A percentile compares a stretch with the other conserved stretches of the same genome.
phyloP scores from a whole-genome alignment of 2,797 vertebrate genomes.

The Halcyon badia region DNA sequence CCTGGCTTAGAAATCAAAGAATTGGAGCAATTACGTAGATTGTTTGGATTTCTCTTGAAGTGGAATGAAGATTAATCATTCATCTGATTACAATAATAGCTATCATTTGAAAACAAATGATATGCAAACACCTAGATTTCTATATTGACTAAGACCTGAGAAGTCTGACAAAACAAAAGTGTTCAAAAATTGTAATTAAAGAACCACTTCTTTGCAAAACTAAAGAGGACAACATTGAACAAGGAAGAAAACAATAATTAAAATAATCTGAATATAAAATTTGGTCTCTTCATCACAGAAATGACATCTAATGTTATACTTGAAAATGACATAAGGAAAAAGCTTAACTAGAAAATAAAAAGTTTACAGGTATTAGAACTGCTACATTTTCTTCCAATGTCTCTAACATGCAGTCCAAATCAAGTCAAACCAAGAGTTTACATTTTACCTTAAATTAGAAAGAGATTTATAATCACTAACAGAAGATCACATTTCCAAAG shows the following conservation, averaged over 20 bases:
- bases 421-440: background rate
- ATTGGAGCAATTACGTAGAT: slow-evolving; percentile 21
- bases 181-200: background rate
- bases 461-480: background rate
- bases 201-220: background rate
- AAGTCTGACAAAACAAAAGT: background rate
- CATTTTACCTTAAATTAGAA: background rate
- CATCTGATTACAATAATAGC: slow-evolving; percentile 27
- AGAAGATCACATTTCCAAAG: background rate
- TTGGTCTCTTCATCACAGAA: background rate
- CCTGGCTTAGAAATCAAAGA: slow-evolving; percentile 26
- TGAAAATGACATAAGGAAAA: background rate
- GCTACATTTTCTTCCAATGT: background rate
- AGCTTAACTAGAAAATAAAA: background rate
- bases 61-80: slow-evolving; percentile 31
- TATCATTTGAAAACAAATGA: slow-evolving; percentile 47
- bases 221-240: background rate
- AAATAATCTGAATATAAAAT: background rate
- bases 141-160: background rate
- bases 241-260: background rate
- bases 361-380: background rate
- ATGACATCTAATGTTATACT: background rate
- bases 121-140: slow-evolving; percentile 28
- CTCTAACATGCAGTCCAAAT: background rate
- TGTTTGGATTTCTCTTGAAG: slow-evolving; percentile 38